Evolutionary conservation across 2,797 vertebrate species (phyloP).

Genomic region (Cyprinodon diabolis): DNA sequence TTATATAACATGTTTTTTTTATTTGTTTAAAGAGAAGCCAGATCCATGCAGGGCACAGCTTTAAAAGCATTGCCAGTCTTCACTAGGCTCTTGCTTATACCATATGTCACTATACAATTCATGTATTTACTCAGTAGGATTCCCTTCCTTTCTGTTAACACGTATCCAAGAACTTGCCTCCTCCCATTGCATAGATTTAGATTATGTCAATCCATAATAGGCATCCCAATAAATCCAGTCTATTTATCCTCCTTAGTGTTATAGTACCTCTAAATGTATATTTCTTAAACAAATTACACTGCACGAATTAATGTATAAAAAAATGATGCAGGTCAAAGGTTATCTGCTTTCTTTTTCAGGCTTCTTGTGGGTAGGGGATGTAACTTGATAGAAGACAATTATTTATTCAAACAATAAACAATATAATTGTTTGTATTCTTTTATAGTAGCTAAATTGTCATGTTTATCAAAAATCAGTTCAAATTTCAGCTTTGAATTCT

Average conservation of each 20-base stretch:
- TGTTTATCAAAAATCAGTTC: background rate
- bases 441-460: background rate
- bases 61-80: conserved; percentile 41
- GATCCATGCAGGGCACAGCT: conserved; percentile 30
- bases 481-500: background rate
- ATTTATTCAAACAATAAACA: background rate
- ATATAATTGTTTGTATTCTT: background rate
- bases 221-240: conserved; percentile 12
- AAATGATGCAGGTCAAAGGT: conserved; percentile 36
- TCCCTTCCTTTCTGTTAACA: conserved; percentile 4
- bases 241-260: background rate
- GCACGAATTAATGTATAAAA: conserved; percentile 7
- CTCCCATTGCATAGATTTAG: conserved; percentile 15
- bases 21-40: conserved; percentile 36
- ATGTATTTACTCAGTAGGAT: conserved; percentile 28
- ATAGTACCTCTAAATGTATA: background rate
- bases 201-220: conserved; percentile 26
- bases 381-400: background rate
- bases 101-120: conserved; percentile 64
- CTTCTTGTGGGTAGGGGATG: background rate
- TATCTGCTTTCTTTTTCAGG: conserved; percentile 15
- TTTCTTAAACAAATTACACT: background rate
- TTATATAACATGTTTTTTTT: conserved; percentile 6
- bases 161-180: conserved; percentile 16
- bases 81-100: conserved; percentile 52